These are phyloP conservation scores for Atta colombica DNA, from an alignment of 1,140 invertebrate genomes.

Conservation along the genomic window DNA sequence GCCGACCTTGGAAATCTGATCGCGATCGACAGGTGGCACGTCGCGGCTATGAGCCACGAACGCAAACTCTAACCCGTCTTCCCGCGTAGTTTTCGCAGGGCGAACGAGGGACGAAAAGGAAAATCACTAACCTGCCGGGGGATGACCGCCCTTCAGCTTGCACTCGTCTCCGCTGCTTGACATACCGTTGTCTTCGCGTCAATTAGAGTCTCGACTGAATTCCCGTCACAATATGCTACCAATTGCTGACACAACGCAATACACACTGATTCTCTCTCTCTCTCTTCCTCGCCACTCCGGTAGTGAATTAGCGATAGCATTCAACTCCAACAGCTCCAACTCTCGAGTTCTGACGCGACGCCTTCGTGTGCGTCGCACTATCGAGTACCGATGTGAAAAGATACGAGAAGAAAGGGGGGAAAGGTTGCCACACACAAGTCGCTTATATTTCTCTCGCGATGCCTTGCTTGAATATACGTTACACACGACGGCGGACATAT, in stretches of 20 bases:
- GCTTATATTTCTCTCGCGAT: not conserved
- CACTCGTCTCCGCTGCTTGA: conserved; percentile 87
- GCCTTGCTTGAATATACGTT: not conserved
- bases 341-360: not conserved
- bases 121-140: conserved; percentile 91
- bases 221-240: conserved; percentile 14
- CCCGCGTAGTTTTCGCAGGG: not conserved
- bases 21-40: conserved; percentile 55
- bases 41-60: conserved; percentile 35
- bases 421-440: not conserved
- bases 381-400: not conserved
- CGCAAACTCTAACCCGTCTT: conserved; percentile 45
- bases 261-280: not conserved
- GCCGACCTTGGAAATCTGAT: conserved; percentile 68
- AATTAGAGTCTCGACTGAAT: not conserved
- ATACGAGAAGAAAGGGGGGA: not conserved
- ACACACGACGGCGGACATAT: not conserved
- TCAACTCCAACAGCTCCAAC: not conserved
- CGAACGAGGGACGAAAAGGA: not conserved
- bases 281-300: conserved; percentile 22
- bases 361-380: conserved; percentile 3
- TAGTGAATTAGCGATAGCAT: conserved; percentile 12
- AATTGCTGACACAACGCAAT: conserved; percentile 21
- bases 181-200: conserved; percentile 83
- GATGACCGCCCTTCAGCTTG: conserved; percentile 93